These are phyloP conservation scores for Artemia sp. DNA, from an alignment of 2,888 invertebrate species.

Conservation along the genomic window DNA sequence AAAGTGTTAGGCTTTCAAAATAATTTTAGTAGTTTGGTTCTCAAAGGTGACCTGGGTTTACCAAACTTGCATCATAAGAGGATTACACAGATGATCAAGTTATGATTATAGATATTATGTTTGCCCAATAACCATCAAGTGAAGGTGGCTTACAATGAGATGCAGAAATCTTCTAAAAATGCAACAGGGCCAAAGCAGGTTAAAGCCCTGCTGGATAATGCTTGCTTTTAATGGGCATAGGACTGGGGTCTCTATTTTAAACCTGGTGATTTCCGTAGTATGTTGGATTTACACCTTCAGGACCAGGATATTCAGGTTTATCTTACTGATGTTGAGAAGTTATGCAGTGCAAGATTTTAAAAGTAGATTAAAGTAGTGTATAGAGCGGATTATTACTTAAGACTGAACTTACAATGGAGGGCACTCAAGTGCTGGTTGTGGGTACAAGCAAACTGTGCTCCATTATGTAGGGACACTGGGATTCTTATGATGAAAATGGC, in stretches of 20 bases:
- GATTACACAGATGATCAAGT: background rate
- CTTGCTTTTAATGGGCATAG: background rate
- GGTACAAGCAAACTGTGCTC: background rate
- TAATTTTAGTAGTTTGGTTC: no score
- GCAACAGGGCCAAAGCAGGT: background rate
- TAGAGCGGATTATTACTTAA: background rate
- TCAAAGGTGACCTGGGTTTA: no score
- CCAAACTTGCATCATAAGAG: background rate
- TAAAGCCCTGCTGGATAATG: background rate
- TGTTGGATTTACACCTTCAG: background rate
- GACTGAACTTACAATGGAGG: background rate
- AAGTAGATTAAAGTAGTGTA: background rate
- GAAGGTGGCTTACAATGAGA: constrained; percentile 6
- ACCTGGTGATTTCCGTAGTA: background rate
- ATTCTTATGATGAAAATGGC: background rate
- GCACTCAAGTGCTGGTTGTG: background rate
- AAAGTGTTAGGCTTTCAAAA: no score
- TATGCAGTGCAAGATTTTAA: background rate
- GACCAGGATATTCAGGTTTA: background rate
- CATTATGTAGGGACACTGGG: background rate
- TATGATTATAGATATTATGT: background rate
- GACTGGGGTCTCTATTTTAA: background rate
- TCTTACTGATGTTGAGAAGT: background rate
- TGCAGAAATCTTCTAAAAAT: background rate
- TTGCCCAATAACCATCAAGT: background rate